Evolutionary conservation across 2,888 invertebrate genomes (phyloP).

Genomic region (Acanthococcus lagerstroemiae): DNA sequence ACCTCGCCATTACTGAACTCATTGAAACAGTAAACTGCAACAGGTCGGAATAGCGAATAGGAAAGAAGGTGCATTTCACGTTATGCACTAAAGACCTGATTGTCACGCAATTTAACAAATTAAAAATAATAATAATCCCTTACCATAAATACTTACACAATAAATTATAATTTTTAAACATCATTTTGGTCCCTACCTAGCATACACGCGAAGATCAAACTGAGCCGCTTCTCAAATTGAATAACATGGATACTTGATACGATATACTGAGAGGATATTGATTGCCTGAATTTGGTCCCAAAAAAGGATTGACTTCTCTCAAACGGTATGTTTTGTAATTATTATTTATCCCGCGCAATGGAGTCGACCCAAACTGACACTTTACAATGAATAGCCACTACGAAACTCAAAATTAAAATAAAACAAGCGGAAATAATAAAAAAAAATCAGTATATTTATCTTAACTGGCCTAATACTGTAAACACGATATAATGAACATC

Average conservation of each 20-base stretch:
- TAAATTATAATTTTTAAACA: not conserved
- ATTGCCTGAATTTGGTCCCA: no score
- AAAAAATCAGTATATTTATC: constrained; percentile 1
- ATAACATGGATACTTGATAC: no score
- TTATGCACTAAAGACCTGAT: constrained; percentile 17
- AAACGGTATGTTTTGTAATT: not conserved
- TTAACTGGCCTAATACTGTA: not conserved
- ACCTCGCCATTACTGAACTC: no score
- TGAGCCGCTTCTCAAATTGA: no score
- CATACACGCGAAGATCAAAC: not conserved
- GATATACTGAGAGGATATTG: no score
- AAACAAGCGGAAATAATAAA: not conserved
- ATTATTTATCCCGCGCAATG: no score
- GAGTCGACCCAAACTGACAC: not conserved
- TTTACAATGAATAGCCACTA: constrained; percentile 3
- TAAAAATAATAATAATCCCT: not conserved
- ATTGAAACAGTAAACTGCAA: constrained; percentile 14
- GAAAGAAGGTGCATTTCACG: not conserved
- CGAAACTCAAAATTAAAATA: constrained; percentile 12
- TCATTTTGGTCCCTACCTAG: not conserved
- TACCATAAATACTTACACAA: not conserved
- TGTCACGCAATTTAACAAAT: constrained; percentile 25
- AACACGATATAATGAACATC: constrained; percentile 7
- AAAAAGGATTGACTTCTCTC: not conserved
- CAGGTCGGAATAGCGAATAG: constrained; percentile 7